phyloP scores from a whole-genome alignment of 2,113 vertebrate species.

The Ginglymostoma cirratum region DNA sequence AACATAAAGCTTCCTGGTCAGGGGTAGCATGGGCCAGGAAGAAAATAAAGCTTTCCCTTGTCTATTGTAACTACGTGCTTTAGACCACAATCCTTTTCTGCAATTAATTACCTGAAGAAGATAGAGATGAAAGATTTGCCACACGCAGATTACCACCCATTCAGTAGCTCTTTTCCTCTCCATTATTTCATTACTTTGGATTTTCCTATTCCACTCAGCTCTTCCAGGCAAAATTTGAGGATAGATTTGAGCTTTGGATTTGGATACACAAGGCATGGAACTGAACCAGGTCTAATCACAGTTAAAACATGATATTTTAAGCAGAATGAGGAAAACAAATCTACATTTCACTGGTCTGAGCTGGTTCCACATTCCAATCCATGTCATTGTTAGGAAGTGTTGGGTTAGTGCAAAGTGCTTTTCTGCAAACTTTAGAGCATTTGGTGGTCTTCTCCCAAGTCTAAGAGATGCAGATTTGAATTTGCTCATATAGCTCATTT shows the following conservation, averaged over 20 bases:
- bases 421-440: not conserved
- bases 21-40: not conserved
- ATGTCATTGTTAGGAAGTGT: too few relatives aligned
- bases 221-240: not conserved
- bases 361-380: not conserved
- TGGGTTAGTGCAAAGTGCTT: not conserved
- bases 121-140: too few relatives aligned
- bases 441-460: not conserved
- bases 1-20: not conserved
- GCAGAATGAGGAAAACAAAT: not conserved
- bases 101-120: too few relatives aligned
- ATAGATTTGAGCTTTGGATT: not conserved
- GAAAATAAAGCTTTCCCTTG: too few relatives aligned
- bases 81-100: not conserved
- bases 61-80: not conserved
- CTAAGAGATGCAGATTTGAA: not conserved
- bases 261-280: not conserved
- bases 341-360: not conserved
- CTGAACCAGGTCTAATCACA: not conserved
- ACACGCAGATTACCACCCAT: too few relatives aligned
- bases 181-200: not conserved
- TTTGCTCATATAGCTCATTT: not conserved
- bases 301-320: not conserved
- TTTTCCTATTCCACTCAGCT: too few relatives aligned
- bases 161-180: too few relatives aligned